Percentiles rank a stretch among this genome's conserved stretches.
These are phyloP conservation scores for Rhaphigaster nebulosa DNA, from an alignment of 2,888 invertebrate genomes.

Conservation along the genomic window DNA sequence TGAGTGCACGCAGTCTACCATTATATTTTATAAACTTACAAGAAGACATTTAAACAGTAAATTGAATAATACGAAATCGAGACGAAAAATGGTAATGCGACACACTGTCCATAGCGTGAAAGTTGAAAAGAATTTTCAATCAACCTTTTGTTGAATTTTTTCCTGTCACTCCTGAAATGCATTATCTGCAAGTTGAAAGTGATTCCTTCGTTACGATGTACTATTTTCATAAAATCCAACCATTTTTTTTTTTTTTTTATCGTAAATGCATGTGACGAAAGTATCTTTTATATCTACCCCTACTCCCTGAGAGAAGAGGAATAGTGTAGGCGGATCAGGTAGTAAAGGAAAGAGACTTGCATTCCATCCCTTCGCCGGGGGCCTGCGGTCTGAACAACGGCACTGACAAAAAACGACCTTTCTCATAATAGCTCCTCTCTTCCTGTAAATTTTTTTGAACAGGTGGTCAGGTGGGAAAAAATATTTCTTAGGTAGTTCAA, in stretches of 20 bases:
- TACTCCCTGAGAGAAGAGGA: neutral
- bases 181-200: neutral
- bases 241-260: neutral
- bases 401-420: constrained; percentile 11
- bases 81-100: neutral
- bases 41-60: too few relatives aligned
- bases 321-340: constrained; percentile 13
- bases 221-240: neutral
- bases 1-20: too few relatives aligned
- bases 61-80: neutral
- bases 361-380: neutral
- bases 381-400: neutral
- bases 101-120: neutral
- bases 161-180: neutral
- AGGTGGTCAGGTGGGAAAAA: constrained; percentile 8
- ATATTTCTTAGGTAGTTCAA: neutral
- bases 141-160: neutral
- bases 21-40: too few relatives aligned
- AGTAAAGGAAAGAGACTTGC: neutral
- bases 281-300: neutral
- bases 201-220: neutral
- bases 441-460: constrained; percentile 32
- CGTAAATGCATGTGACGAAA: neutral
- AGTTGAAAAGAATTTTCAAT: neutral
- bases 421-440: constrained; percentile 33